These are phyloP conservation scores for Drosophila chauvacae DNA, from an alignment of 1,140 invertebrate genomes.

Conservation along the genomic window DNA sequence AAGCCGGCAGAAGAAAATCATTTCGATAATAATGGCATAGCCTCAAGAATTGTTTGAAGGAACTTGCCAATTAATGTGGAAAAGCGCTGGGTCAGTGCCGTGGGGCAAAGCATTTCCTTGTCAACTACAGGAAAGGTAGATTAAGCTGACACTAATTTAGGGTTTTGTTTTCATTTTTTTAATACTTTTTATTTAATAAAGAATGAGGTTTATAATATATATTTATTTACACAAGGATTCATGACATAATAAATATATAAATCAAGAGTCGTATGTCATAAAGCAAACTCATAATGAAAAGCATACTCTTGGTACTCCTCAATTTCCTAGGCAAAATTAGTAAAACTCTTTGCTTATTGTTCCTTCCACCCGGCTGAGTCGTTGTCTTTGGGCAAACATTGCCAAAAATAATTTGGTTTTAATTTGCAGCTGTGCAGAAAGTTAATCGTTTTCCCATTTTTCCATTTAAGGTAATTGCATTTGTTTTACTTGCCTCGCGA, in stretches of 20 bases:
- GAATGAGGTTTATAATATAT: background rate
- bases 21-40: background rate
- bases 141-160: background rate
- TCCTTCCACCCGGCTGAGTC: background rate
- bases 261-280: no score
- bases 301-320: background rate
- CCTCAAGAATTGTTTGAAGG: background rate
- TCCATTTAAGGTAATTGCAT: background rate
- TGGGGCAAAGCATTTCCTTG: no score
- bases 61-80: slow-evolving; percentile 4
- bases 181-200: background rate
- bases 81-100: background rate
- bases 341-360: background rate
- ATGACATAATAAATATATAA: no score
- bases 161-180: no score
- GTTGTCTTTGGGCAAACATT: slow-evolving; percentile 12
- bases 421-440: slow-evolving; percentile 19
- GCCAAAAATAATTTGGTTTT: slow-evolving; percentile 31
- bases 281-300: no score
- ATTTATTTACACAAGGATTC: background rate
- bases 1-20: background rate
- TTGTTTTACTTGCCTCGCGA: slow-evolving; percentile 10
- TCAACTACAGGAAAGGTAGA: no score
- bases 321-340: background rate
- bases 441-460: slow-evolving; percentile 1